A percentile compares a stretch with the other conserved stretches of the same genome.
Conservation (phyloP, 2,888 invertebrate species). For the Cephus sareptanus region DNA sequence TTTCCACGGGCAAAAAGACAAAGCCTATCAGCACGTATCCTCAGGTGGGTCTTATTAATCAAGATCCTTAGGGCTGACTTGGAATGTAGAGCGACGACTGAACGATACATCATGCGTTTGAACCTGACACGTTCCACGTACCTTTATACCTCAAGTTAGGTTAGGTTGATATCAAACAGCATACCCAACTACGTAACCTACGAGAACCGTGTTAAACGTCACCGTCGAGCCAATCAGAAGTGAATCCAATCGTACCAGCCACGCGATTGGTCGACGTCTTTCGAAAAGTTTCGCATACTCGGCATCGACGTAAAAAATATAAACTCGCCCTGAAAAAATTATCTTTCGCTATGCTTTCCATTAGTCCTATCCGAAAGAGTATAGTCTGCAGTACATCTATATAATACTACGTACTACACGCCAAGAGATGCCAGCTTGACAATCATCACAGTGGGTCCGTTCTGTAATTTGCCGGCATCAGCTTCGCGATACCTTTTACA, state of each 20-base stretch:
- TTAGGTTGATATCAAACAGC: background rate
- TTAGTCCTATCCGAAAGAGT: too few relatives aligned
- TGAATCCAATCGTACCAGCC: background rate
- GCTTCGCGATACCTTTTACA: constrained; percentile 11
- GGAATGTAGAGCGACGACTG: constrained; percentile 30
- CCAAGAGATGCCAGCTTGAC: too few relatives aligned
- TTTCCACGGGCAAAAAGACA: constrained; percentile 36
- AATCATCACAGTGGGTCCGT: constrained; percentile 41
- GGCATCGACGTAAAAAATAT: background rate
- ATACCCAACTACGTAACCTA: too few relatives aligned
- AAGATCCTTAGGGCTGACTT: constrained; percentile 38
- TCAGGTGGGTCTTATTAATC: constrained; percentile 48
- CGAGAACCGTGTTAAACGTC: too few relatives aligned
- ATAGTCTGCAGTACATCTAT: too few relatives aligned
- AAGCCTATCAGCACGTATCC: constrained; percentile 40
- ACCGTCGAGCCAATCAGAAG: background rate
- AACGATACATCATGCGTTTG: constrained; percentile 44
- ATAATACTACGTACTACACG: too few relatives aligned
- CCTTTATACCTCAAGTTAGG: constrained; percentile 20
- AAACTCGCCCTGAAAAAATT: too few relatives aligned
- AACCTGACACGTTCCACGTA: constrained; percentile 24
- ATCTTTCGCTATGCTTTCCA: too few relatives aligned
- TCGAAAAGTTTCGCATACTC: background rate
- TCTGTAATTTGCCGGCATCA: constrained; percentile 48
- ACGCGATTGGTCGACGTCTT: background rate